These are phyloP conservation scores for Drosophila buzzatii DNA, from an alignment of 2,888 invertebrate genomes.

Conservation along the genomic window DNA sequence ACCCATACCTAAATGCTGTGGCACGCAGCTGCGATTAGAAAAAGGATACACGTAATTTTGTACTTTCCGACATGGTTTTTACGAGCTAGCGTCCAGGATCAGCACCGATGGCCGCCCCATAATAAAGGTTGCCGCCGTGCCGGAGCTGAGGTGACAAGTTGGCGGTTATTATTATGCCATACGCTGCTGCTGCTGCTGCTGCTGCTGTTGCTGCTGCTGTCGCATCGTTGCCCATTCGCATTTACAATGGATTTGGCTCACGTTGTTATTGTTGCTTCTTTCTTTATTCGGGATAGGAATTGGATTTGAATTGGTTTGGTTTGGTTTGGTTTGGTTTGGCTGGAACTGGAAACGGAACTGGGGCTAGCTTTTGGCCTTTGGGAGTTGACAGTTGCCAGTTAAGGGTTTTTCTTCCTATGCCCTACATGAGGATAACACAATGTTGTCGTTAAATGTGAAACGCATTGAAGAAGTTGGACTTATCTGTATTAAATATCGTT, in stretches of 20 bases:
- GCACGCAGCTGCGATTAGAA: slow-evolving; percentile 72
- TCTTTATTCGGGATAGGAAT: slow-evolving; percentile 1
- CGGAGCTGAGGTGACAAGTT: slow-evolving; percentile 74
- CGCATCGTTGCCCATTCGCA: slow-evolving; percentile 28
- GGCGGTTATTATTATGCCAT: slow-evolving; percentile 80
- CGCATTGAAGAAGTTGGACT: background rate
- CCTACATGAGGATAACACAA: background rate
- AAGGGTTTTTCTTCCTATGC: slow-evolving; percentile 20
- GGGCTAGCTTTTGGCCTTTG: slow-evolving; percentile 4
- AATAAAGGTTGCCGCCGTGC: slow-evolving; percentile 57
- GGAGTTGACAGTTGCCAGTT: slow-evolving; percentile 18
- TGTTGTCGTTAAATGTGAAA: background rate
- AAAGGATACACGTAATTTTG: slow-evolving; percentile 79
- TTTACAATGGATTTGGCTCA: slow-evolving; percentile 69
- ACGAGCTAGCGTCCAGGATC: slow-evolving; percentile 49
- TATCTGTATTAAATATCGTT: background rate
- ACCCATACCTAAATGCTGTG: background rate
- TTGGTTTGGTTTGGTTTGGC: slow-evolving; percentile 13
- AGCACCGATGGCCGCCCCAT: slow-evolving; percentile 23
- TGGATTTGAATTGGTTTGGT: slow-evolving; percentile 40
- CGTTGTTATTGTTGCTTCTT: slow-evolving; percentile 36
- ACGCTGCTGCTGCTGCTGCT: slow-evolving; percentile 23
- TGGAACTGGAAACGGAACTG: slow-evolving; percentile 6
- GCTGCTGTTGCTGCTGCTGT: slow-evolving; percentile 7
- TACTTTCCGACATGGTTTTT: slow-evolving; percentile 66